Evolutionary conservation across 2,113 vertebrate genomes (phyloP), one percentile per base, ranked within the genome.

Genomic region (Petrocephalus zakoni): DNA sequence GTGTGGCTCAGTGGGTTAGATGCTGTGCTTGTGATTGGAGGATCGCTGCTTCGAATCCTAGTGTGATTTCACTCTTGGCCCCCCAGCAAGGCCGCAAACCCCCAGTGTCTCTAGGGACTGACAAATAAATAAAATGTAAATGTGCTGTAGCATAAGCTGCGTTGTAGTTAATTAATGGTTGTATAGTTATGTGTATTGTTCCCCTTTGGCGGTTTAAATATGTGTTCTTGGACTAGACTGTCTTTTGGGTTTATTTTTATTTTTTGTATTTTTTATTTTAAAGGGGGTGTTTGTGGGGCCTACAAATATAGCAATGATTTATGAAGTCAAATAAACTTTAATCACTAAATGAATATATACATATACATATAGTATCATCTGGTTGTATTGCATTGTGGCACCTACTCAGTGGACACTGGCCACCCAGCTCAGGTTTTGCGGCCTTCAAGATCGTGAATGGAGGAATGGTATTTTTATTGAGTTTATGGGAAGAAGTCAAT

Each of bases 401-500:
- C 53, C 42, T 46, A 2, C 21, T 6, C 25, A 8, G 3, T 22
- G 34, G 34, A 89, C 85, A 34, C 49, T 88, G 29, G n/a, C 51
- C 25, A 52, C 52, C 55, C 49, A 56, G 25, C 49, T 55, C 25
- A 34, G 49, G 47, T 81, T 83, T 82, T 89, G 86, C 68, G 61
- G 61, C 75, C 58, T 29, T 90, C 88, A 89, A 90, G 91, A 92
- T 89, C 86, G 15, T 19, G 86, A 87, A 87, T 81, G 87, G 88
- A 86, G n/a, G 89, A 29, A 83, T 53, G 82, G 78, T 88, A 83
- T 87, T 86, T 89, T 89, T 89, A 90, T 88, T 78, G 88, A 88
- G 88, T 47, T 82, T 90, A 90, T 83, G 52, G 92, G 85, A 88
- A 91, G 90, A 90, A 90, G 56, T 68, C 89, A 90, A 90, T 92